A percentile compares a stretch with the other conserved stretches of the same genome.
Conservation (phyloP, 2,113 vertebrate species). For the Tragelaphus buxtoni region DNA sequence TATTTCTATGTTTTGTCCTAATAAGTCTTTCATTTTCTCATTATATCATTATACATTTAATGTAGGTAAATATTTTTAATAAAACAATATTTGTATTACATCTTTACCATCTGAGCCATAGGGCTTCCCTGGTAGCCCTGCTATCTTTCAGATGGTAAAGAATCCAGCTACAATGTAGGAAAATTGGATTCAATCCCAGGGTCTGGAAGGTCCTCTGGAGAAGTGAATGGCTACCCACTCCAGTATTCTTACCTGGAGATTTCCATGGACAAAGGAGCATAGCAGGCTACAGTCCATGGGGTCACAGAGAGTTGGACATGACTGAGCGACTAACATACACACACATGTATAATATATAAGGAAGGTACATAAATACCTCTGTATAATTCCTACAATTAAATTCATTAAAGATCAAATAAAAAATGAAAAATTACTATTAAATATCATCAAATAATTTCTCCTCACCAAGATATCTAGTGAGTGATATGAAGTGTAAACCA, state of each 20-base stretch:
- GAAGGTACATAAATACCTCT: not conserved
- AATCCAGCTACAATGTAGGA: not conserved
- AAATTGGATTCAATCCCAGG: not conserved
- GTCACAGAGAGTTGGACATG: not conserved
- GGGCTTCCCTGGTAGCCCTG: not conserved
- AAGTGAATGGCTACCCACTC: not conserved
- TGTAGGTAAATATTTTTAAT: not conserved
- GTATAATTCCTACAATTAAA: not conserved
- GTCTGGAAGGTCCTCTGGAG: not conserved
- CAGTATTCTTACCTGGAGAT: not conserved
- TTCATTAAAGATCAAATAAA: not conserved
- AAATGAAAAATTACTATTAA: not conserved
- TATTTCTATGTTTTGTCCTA: not conserved
- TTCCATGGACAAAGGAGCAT: not conserved
- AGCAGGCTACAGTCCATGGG: not conserved
- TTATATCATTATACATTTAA: not conserved
- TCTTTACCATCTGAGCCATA: not conserved
- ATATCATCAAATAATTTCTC: constrained; percentile 21
- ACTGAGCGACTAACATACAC: not conserved
- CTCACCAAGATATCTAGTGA: not conserved
- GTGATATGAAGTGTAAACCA: constrained; percentile 1
- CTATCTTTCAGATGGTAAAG: not conserved
- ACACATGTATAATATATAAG: not conserved
- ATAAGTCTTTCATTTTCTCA: not conserved
- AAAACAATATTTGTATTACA: not conserved